Evolutionary conservation across 2,797 vertebrate species (phyloP).

Genomic region (Gallinago nigripennis): DNA sequence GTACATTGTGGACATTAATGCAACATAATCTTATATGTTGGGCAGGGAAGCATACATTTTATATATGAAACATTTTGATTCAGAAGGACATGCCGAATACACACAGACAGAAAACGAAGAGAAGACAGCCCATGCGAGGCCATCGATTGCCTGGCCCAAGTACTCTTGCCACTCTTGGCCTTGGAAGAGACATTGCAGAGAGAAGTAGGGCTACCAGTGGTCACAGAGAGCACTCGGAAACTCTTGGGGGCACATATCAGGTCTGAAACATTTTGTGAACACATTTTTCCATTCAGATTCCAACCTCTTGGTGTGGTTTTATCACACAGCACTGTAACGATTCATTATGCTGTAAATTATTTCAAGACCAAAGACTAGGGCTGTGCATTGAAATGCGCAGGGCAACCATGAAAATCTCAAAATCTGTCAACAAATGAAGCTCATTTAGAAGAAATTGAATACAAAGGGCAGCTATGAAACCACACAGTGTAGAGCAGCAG

Average conservation of each 20-base stretch:
- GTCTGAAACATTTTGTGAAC: neutral
- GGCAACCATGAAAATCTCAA: conserved; percentile 29
- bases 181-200: neutral
- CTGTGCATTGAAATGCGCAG: neutral
- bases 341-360: conserved; percentile 32
- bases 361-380: conserved; percentile 5
- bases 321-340: neutral
- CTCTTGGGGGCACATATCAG: neutral
- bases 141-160: neutral
- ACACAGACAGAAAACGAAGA: neutral
- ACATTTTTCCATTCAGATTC: neutral
- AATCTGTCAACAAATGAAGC: conserved; percentile 51
- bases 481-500: neutral
- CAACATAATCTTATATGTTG: neutral
- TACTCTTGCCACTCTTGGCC: neutral
- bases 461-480: conserved; percentile 32
- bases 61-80: neutral
- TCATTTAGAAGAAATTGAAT: neutral
- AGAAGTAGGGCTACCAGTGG: neutral
- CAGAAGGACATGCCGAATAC: neutral
- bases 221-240: neutral
- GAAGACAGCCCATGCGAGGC: neutral
- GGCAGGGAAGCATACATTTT: neutral
- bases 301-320: neutral
- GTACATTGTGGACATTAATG: neutral